Percentiles rank a stretch among this genome's conserved stretches.
phyloP scores from a whole-genome alignment of 2,113 vertebrate genomes.

The Ifrita kowaldi region DNA sequence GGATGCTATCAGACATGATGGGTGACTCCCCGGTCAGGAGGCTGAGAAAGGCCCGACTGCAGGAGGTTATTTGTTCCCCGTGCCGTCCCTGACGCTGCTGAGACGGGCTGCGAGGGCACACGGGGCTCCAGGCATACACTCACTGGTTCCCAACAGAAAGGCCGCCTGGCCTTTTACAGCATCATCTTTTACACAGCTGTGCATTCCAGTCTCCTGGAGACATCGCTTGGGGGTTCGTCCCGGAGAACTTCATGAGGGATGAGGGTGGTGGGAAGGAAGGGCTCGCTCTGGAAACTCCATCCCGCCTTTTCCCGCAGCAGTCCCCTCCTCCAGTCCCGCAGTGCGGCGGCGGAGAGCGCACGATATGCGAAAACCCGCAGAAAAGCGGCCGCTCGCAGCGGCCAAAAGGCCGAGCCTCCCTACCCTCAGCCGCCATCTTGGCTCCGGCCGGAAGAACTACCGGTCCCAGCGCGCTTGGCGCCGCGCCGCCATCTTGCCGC shows the following conservation, averaged over 20 bases:
- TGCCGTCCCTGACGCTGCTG: fast-evolving
- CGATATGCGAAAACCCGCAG: fast-evolving
- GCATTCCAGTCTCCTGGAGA: neutral
- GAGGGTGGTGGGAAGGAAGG: neutral
- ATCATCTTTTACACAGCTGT: too few relatives aligned
- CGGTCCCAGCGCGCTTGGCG: neutral
- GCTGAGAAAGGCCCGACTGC: too few relatives aligned
- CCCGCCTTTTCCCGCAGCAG: neutral
- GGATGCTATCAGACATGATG: fast-evolving
- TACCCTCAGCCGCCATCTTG: neutral
- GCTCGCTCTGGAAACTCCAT: neutral
- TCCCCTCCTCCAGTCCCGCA: neutral
- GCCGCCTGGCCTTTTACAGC: neutral
- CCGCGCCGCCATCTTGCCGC: neutral
- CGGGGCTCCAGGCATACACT: fast-evolving
- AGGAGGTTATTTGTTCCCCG: neutral
- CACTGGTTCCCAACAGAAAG: fast-evolving
- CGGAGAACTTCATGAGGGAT: fast-evolving
- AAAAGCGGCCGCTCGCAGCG: fast-evolving
- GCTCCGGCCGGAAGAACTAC: neutral
- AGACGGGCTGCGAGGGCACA: neutral
- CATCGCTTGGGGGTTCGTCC: fast-evolving
- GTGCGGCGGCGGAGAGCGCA: neutral
- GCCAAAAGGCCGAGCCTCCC: fast-evolving
- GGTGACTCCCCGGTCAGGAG: too few relatives aligned